Base-by-base conservation (phyloP, 2,113 vertebrate genomes). In the Trogon surrucura region DNA sequence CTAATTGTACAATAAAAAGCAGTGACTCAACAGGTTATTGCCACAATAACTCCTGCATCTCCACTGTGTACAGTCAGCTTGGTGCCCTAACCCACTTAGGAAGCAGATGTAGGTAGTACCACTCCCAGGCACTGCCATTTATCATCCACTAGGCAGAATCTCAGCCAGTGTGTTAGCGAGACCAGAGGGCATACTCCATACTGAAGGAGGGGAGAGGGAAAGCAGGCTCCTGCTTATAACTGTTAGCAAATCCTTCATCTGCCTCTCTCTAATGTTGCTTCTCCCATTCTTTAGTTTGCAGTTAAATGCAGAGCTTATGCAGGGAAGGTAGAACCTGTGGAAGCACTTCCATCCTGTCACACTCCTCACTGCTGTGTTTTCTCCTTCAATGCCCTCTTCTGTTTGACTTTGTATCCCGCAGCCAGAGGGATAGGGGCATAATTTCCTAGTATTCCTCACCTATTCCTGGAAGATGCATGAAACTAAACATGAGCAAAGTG, bases 21-120 rank as follows among this genome's bases (percentile, higher is more conserved):
- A n/a, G 45, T 91, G 88, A 91, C 72, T 96, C 93, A 86, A 95
- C 85, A 96, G 93, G 88, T 91, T 95, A 95, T 93, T 93, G 57
- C 88, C 77, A 93, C 57, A 84, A 87, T 96, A 94, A 96, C 70
- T 92, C 93, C 80, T 91, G 22, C 74, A 85, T 36, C 27, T 94
- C 75, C 57, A 18, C 56, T 65, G 53, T 2, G 3, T 26, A 44
- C 56, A 75, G 64, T 26, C 20, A 80, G 67, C 23, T 48, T 25
- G n/a, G 38, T 17, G 80, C n/a, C 79, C 44, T 25, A 57, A 32
- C 69, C 57, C 47, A 10, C 57, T 71, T 36, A 7, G 41, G 88
- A 74, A 82, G 54, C 50, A 53, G 78, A 77, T 47, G 27, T 12
- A 75, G 80, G 66, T 4, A 91, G 44, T 29, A 7, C 70, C 44